phyloP scores from a whole-genome alignment of 2,113 vertebrate species.

The Labrus mixtus region DNA sequence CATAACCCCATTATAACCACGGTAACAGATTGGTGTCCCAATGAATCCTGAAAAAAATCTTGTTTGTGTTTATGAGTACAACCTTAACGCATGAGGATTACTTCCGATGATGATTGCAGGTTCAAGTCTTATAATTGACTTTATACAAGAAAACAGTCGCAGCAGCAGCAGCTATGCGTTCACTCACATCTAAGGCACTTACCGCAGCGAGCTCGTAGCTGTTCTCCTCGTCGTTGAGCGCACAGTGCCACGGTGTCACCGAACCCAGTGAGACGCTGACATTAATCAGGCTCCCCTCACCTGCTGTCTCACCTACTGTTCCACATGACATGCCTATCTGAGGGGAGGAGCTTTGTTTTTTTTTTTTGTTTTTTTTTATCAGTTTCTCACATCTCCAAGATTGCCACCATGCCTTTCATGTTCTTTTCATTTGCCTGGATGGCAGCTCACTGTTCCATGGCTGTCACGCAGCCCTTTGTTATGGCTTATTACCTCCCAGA shows the following conservation, averaged over 20 bases:
- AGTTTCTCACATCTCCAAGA: slow-evolving; percentile 67
- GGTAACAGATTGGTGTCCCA: slow-evolving; percentile 42
- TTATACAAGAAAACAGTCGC: slow-evolving; percentile 1
- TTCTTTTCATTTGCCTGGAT: slow-evolving; percentile 70
- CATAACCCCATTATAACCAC: slow-evolving; percentile 59
- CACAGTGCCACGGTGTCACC: slow-evolving; percentile 44
- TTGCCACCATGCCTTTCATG: slow-evolving; percentile 78
- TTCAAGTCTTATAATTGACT: neutral
- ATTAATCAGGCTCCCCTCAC: slow-evolving; percentile 72
- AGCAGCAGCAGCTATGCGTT: slow-evolving; percentile 23
- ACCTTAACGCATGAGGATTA: slow-evolving; percentile 41
- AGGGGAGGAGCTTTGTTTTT: slow-evolving; percentile 57
- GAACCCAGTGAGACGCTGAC: slow-evolving; percentile 52
- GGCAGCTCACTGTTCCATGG: slow-evolving; percentile 58
- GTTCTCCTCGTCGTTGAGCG: slow-evolving; percentile 10
- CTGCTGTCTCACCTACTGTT: slow-evolving; percentile 69
- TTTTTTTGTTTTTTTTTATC: slow-evolving; percentile 57
- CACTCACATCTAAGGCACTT: slow-evolving; percentile 17
- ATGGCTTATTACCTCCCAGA: slow-evolving; percentile 69
- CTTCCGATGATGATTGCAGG: slow-evolving; percentile 9
- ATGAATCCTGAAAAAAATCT: slow-evolving; percentile 23
- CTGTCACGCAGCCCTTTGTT: slow-evolving; percentile 73
- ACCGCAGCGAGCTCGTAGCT: slow-evolving; percentile 10
- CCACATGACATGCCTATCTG: slow-evolving; percentile 68
- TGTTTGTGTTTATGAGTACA: slow-evolving; percentile 21